phyloP scores from a whole-genome alignment of 2,888 invertebrate species.

The Macropis europaea region DNA sequence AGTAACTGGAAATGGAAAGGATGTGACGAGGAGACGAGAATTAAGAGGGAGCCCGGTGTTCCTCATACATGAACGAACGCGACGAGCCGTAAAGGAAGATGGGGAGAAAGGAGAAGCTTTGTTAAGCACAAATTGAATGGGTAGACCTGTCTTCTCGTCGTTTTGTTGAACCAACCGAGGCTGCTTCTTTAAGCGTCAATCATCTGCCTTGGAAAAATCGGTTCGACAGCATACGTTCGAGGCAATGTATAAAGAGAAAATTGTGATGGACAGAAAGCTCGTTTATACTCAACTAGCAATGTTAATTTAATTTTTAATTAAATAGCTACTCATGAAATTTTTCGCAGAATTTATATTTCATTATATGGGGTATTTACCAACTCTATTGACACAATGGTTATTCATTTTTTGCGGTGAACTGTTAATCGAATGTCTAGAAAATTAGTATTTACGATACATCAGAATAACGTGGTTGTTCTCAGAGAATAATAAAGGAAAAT shows the following conservation, averaged over 20 bases:
- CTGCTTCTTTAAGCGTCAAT: slow-evolving; percentile 15
- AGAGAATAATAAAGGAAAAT: too few relatives aligned
- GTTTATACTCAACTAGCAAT: too few relatives aligned
- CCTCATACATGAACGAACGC: slow-evolving; percentile 26
- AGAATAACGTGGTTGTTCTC: too few relatives aligned
- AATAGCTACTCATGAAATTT: too few relatives aligned
- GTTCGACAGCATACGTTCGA: slow-evolving; percentile 29
- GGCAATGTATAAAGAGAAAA: background rate
- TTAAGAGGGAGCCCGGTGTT: slow-evolving; percentile 27
- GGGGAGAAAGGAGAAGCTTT: slow-evolving; percentile 35
- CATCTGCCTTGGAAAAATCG: slow-evolving; percentile 27
- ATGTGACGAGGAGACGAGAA: slow-evolving; percentile 12
- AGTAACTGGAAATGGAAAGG: background rate
- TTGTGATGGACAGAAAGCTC: too few relatives aligned
- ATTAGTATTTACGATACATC: too few relatives aligned
- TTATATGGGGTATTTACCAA: too few relatives aligned
- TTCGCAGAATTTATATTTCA: too few relatives aligned
- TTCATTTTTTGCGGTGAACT: too few relatives aligned
- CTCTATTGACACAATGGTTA: too few relatives aligned
- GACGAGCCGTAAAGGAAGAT: slow-evolving; percentile 19
- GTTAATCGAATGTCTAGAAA: too few relatives aligned
- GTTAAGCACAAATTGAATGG: slow-evolving; percentile 50
- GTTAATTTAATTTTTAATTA: too few relatives aligned
- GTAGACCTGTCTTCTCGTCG: slow-evolving; percentile 4
- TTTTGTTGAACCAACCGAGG: slow-evolving; percentile 1